These are phyloP conservation scores for Tenthredo scrophulariae DNA, from an alignment of 2,888 invertebrate genomes.

Conservation along the genomic window DNA sequence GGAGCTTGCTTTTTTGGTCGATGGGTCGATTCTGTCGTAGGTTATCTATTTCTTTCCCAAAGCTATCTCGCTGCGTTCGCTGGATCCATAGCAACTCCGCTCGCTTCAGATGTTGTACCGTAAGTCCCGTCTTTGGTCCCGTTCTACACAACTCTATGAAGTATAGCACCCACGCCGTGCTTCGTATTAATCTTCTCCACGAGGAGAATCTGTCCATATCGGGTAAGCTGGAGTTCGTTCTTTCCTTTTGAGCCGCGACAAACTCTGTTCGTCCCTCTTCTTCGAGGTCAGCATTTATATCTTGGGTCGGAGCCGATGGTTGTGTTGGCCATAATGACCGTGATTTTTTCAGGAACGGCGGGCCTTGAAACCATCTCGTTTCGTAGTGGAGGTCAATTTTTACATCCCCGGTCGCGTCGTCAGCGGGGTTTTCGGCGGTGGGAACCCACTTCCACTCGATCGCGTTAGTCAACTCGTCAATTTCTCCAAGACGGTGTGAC, in stretches of 20 bases:
- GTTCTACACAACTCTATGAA: not conserved
- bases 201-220: not conserved
- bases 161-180: not conserved
- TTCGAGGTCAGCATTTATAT: not conserved
- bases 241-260: not conserved
- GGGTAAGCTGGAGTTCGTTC: not conserved
- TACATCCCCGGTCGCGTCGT: conserved; percentile 55
- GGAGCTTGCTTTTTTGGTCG: conserved; percentile 29
- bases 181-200: conserved; percentile 9
- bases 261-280: not conserved
- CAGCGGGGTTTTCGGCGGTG: conserved; percentile 60
- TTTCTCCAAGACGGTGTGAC: conserved; percentile 61
- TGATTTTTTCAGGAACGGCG: not conserved
- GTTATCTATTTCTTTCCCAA: not conserved
- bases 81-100: not conserved
- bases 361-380: not conserved
- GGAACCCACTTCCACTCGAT: conserved; percentile 59
- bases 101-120: not conserved
- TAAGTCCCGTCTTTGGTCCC: not conserved
- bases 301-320: not conserved
- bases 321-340: not conserved
- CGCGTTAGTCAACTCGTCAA: conserved; percentile 58
- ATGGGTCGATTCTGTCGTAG: not conserved
- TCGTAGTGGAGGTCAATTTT: not conserved
- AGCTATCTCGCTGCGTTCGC: not conserved